Base-by-base conservation (phyloP, 2,797 vertebrate genomes). In the Cuculus canorus region DNA sequence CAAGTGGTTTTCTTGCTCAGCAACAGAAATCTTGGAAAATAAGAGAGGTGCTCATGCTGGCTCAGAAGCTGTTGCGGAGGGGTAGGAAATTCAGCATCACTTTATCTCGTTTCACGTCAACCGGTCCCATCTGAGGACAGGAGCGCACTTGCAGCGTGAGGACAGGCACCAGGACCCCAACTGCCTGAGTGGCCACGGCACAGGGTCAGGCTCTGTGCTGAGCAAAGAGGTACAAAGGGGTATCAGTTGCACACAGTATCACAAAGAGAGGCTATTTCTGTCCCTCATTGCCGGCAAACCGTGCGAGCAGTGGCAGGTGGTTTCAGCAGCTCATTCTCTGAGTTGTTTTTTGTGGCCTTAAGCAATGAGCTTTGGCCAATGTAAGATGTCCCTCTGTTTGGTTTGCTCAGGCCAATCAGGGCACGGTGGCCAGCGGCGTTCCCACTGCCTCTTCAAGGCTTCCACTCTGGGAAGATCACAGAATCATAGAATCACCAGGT, bases 141-240 rank as follows among this genome's bases (percentile, higher is more conserved):
- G 72, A 86, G 41, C 19, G 5, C 0, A 3, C 6, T 7, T 35
- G 17, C 0, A 3, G 68, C 9, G 27, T n/a, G 48, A 15, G 75
- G 45, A 64, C 33, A 17, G 37, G 53, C n/a, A 6, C 35, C 3
- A 1, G 41, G 57, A 60, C 54, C 2, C 47, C 24, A 37, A 57
- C 37, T 41, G 35, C n/a, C 61, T 5, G 22, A 18, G 22, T 23
- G 18, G 39, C 45, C 3, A 5, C 0, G 1, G 60, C 37, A 6
- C 11, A 17, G 28, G 10, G 12, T 19, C 65, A 47, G 41, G 63
- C 24, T n/a, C 68, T 57, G 63, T 61, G 43, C 77, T 0, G 7
- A 23, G 25, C 37, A 24, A 5, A 30, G 41, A 25, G 69, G 21
- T 32, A 23, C 59, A 41, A 56, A 48, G 64, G 50, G 33, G 12